A percentile compares a stretch with the other conserved stretches of the same genome.
These are phyloP conservation scores for Noctua pronuba DNA, from an alignment of 2,888 invertebrate genomes.

Conservation along the genomic window DNA sequence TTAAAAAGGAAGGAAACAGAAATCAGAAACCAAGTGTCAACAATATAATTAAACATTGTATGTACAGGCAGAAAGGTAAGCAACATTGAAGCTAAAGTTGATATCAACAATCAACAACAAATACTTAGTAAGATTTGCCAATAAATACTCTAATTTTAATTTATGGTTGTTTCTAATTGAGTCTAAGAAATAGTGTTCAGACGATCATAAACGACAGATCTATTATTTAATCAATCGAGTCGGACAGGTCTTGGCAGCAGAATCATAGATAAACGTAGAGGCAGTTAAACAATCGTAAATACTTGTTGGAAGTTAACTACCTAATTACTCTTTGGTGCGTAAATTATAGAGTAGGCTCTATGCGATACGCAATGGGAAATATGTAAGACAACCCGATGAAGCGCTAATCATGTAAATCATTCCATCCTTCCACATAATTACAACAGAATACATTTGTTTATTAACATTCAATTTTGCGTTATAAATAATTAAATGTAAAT, in stretches of 20 bases:
- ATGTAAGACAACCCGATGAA: slow-evolving; percentile 69
- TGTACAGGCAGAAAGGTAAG: background rate
- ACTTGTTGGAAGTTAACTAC: slow-evolving; percentile 50
- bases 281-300: slow-evolving; percentile 54
- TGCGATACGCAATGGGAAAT: slow-evolving; percentile 68
- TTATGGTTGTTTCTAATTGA: slow-evolving; percentile 1
- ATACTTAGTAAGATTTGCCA: slow-evolving; percentile 8
- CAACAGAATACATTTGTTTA: slow-evolving; percentile 51
- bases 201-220: slow-evolving; percentile 14
- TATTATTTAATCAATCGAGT: slow-evolving; percentile 38
- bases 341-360: slow-evolving; percentile 47
- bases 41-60: slow-evolving; percentile 8
- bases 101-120: background rate
- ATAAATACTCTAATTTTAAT: slow-evolving; percentile 22
- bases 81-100: background rate
- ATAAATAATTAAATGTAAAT: slow-evolving; percentile 48
- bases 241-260: slow-evolving; percentile 46
- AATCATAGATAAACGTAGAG: slow-evolving; percentile 30
- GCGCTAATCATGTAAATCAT: slow-evolving; percentile 69
- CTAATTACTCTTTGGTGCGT: slow-evolving; percentile 55
- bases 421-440: slow-evolving; percentile 72
- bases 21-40: slow-evolving; percentile 6
- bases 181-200: slow-evolving; percentile 20
- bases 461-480: slow-evolving; percentile 47
- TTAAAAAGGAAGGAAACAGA: background rate